Evolutionary conservation across 2,888 invertebrate species (phyloP), one percentile per base, ranked within the genome.

Genomic region (Perithous albicinctus): DNA sequence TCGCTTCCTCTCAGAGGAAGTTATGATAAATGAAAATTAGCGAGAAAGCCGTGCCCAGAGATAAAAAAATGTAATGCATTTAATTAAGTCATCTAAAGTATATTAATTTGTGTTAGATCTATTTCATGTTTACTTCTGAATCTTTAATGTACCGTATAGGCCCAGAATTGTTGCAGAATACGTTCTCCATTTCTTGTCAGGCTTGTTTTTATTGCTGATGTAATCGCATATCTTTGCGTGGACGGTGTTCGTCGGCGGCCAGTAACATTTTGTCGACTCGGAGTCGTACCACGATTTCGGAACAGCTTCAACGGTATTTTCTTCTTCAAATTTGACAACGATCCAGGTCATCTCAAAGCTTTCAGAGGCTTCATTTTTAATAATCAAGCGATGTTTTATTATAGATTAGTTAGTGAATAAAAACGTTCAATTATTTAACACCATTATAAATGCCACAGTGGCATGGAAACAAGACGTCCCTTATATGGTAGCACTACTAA

Each of bases 251-350:
- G 10, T 38, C 20, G 61, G 35, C 12, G 61, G 61, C 61, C 61
- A 38, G 10, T 20, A 61, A 61, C 61, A 38, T 61, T 35, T 35
- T 10, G 38, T 18, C 0, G 20, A 38, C 20, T 20, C 20, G 38
- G 29, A 61, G 38, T 35, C 61, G n/a, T 61, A 38, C 35, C 35
- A 59, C n/a, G 59, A 59, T 35, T 35, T 59, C 20, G 59, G 59
- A 38, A 59, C 35, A 20, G 18, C 38, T 61, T 61, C 61, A 10
- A 38, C 61, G 38, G 61, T 38, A 20, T 38, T 61, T 61, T 38
- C 61, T 8, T 18, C 20, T 18, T 35, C 38, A 23, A 61, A 61
- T 61, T 61, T 61, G 2, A 61, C 61, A 15, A 61, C 61, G 38
- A 61, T 35, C 38, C 61, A 61, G 5, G 61, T 20, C 38, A 61